Percentiles rank a stretch among this genome's conserved stretches.
These are phyloP conservation scores for Sphyrna mokarran DNA, from an alignment of 2,113 vertebrate genomes.

Conservation along the genomic window DNA sequence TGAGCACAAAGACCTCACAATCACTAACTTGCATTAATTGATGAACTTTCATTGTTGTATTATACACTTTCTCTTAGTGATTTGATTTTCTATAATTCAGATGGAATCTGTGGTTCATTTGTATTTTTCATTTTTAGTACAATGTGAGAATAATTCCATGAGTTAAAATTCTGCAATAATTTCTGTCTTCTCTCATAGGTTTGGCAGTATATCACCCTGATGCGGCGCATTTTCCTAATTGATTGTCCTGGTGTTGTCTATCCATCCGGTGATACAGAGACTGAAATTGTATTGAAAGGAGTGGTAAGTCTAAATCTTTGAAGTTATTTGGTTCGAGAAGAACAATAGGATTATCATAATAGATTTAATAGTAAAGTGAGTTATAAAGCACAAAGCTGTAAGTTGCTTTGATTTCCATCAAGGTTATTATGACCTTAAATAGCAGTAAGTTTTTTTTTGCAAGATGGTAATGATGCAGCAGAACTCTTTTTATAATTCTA, in stretches of 20 bases:
- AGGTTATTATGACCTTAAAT: neutral
- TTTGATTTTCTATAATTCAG: neutral
- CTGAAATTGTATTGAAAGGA: constrained; percentile 90
- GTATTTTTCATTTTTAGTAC: neutral
- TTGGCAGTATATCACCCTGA: constrained; percentile 96
- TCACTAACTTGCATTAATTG: neutral
- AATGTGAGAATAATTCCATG: neutral
- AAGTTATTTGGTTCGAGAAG: neutral
- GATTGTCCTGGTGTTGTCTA: constrained; percentile 96
- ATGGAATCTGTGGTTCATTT: neutral
- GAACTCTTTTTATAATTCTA: neutral
- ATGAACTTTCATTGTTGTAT: neutral
- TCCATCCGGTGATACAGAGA: constrained; percentile 88
- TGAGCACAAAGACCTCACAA: neutral
- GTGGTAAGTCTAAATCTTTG: constrained; percentile 67
- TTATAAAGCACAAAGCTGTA: neutral
- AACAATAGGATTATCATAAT: neutral
- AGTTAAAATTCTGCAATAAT: neutral
- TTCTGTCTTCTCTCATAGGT: constrained; percentile 58
- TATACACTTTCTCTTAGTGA: neutral
- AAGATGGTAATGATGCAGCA: neutral
- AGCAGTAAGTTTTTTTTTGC: neutral
- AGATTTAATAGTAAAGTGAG: neutral
- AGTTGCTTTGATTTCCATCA: neutral
- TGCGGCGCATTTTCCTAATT: constrained; percentile 94